These are phyloP conservation scores for Daphoenositta chrysoptera DNA, from an alignment of 2,113 vertebrate species.

Conservation along the genomic window DNA sequence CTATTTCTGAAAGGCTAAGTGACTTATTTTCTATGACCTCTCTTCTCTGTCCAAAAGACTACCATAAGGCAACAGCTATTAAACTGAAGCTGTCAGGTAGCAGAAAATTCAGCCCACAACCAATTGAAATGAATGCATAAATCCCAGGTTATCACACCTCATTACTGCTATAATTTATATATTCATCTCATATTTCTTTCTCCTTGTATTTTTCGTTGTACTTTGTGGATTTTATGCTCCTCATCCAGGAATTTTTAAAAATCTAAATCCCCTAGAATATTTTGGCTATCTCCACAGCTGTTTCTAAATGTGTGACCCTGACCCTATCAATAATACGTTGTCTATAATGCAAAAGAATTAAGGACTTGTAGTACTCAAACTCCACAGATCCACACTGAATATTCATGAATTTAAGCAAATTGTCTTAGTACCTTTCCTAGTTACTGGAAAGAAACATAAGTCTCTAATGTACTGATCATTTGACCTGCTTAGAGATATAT, in stretches of 20 bases:
- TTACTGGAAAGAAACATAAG: background rate
- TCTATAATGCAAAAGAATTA: background rate
- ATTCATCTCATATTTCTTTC: background rate
- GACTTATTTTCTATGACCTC: background rate
- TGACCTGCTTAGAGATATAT: background rate
- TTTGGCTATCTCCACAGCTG: background rate
- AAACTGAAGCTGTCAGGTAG: background rate
- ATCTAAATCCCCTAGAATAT: background rate
- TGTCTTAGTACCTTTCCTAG: background rate
- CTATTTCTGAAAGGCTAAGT: conserved; percentile 4
- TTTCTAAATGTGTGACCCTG: background rate
- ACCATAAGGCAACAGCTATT: background rate
- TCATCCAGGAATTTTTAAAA: background rate
- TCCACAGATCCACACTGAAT: background rate
- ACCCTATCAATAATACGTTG: background rate
- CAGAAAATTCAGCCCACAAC: background rate
- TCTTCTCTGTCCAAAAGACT: background rate
- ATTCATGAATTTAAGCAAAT: background rate
- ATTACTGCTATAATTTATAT: background rate
- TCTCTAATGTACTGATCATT: background rate
- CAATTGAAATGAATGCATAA: background rate
- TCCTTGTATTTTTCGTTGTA: background rate
- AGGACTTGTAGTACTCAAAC: background rate
- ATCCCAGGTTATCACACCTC: background rate
- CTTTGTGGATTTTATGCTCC: background rate